A percentile compares a stretch with the other conserved stretches of the same genome.
Evolutionary conservation across 23 tunicate species (phyloP).

Genomic region (Diplosoma virens): DNA sequence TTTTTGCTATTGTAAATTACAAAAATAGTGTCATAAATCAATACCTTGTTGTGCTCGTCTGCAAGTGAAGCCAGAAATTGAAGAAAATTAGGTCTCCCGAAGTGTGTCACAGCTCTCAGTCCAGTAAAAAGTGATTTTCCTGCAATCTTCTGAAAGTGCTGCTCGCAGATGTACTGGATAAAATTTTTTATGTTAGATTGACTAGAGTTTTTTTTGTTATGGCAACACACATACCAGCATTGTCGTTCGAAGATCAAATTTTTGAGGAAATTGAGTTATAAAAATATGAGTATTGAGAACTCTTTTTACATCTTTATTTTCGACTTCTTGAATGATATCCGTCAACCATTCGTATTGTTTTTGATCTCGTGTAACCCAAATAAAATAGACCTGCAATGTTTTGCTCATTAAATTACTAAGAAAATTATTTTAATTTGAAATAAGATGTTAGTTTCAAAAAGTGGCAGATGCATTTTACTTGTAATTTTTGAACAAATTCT

Average conservation of each 20-base stretch:
- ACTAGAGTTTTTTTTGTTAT: not conserved
- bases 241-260: slow-evolving; percentile 88
- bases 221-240: slow-evolving; percentile 65
- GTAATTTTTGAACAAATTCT: too few relatives aligned
- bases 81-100: slow-evolving; percentile 83
- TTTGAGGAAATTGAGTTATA: slow-evolving; percentile 77
- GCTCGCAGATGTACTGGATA: slow-evolving; percentile 79
- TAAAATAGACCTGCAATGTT: slow-evolving; percentile 74
- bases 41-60: slow-evolving; percentile 40
- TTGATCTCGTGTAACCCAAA: slow-evolving; percentile 92
- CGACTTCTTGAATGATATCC: slow-evolving; percentile 81
- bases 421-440: too few relatives aligned
- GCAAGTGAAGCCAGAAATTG: slow-evolving; percentile 50
- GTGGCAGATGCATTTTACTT: too few relatives aligned
- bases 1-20: too few relatives aligned
- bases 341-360: slow-evolving; percentile 96
- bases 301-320: slow-evolving; percentile 36
- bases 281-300: slow-evolving; percentile 72
- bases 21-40: too few relatives aligned
- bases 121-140: slow-evolving; percentile 97
- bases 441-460: too few relatives aligned
- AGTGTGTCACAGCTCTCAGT: slow-evolving; percentile 82
- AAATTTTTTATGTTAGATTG: not conserved
- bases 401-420: too few relatives aligned
- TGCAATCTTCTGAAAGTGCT: slow-evolving; percentile 70